A percentile compares a stretch with the other conserved stretches of the same genome.
These are phyloP conservation scores for Drosophila subobscura DNA, from an alignment of 1,140 invertebrate species.

Conservation along the genomic window DNA sequence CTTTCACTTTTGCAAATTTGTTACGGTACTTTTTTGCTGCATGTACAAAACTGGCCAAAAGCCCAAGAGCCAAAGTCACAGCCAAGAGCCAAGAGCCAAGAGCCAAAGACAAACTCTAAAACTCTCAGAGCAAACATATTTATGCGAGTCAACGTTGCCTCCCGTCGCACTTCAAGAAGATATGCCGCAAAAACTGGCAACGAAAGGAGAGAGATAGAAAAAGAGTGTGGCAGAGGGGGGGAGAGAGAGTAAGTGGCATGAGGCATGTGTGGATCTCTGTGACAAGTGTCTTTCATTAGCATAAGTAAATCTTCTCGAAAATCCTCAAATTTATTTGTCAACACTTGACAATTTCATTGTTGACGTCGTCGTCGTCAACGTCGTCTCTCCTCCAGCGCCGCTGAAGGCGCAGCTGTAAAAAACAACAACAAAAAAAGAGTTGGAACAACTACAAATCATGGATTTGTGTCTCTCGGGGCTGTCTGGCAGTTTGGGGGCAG, in stretches of 20 bases:
- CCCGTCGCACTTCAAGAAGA: conserved; percentile 66
- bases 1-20: conserved; percentile 73
- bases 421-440: conserved; percentile 12
- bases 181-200: conserved; percentile 42
- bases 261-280: conserved; percentile 65
- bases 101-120: conserved; percentile 12
- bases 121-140: conserved; percentile 49
- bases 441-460: conserved; percentile 67
- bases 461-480: conserved; percentile 58
- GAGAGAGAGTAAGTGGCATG: not conserved
- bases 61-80: not conserved
- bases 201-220: too few relatives aligned
- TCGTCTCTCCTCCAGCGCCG: too few relatives aligned
- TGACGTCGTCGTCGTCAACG: conserved; percentile 39
- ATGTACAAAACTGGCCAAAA: conserved; percentile 29
- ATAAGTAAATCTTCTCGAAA: conserved; percentile 78
- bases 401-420: conserved; percentile 54
- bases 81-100: not conserved
- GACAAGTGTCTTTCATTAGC: conserved; percentile 82
- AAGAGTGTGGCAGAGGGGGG: conserved; percentile 9
- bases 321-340: conserved; percentile 83
- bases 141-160: conserved; percentile 70
- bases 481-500: conserved; percentile 60
- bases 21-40: conserved; percentile 70
- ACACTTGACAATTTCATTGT: conserved; percentile 83